Evolutionary conservation across 2,113 vertebrate species (phyloP).

Genomic region (Ciconia stormi): DNA sequence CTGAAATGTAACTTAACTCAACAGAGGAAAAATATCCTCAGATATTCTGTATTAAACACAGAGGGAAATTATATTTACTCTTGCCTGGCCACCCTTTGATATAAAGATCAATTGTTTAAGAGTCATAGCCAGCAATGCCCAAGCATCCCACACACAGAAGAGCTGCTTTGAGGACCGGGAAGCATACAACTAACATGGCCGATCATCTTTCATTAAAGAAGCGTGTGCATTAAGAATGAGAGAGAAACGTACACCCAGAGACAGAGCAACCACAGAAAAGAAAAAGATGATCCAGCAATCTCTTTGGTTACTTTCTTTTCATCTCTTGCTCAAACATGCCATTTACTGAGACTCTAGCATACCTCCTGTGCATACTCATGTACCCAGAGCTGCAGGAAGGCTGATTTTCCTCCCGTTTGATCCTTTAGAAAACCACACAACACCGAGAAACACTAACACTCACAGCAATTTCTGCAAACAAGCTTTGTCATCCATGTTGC

Average conservation of each 20-base stretch:
- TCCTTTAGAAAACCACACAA: not conserved
- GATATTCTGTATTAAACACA: not conserved
- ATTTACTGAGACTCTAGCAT: not conserved
- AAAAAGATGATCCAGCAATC: not conserved
- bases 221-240: not conserved
- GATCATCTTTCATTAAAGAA: not conserved
- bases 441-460: not conserved
- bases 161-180: not conserved
- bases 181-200: accelerated
- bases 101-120: not conserved
- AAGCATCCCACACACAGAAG: not conserved
- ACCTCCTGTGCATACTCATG: not conserved
- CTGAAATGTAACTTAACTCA: not conserved
- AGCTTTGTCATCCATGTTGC: not conserved
- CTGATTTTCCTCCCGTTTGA: not conserved
- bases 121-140: not conserved
- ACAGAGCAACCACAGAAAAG: not conserved
- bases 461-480: not conserved
- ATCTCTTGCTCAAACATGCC: not conserved
- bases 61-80: not conserved
- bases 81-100: not conserved
- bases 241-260: not conserved
- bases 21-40: not conserved
- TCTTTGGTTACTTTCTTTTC: not conserved
- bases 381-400: not conserved